A percentile compares a stretch with the other conserved stretches of the same genome.
Conservation (phyloP, 1,140 invertebrate species). For the Ganaspis sp. region DNA sequence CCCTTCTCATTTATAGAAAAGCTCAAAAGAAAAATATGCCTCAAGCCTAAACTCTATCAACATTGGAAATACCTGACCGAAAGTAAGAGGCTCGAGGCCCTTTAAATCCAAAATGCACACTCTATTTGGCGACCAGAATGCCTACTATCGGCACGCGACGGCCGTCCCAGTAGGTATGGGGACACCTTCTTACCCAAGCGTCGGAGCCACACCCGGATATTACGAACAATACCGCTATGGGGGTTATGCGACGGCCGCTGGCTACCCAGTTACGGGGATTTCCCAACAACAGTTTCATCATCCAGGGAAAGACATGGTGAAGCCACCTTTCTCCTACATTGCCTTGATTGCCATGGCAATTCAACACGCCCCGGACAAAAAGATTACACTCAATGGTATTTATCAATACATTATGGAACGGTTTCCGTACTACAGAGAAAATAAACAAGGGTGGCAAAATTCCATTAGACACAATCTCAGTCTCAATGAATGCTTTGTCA, state of each 20-base stretch:
- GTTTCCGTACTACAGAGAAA: constrained; percentile 98
- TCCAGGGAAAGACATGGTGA: constrained; percentile 89
- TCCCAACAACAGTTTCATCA: constrained; percentile 82
- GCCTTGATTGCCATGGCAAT: constrained; percentile 99
- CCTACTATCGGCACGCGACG: constrained; percentile 79
- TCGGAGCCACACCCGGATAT: constrained; percentile 68
- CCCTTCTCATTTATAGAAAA: too few species aligned
- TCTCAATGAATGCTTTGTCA: constrained; percentile 99
- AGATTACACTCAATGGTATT: constrained; percentile 97
- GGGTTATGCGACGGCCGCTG: constrained; percentile 73
- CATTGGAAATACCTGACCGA: not conserved
- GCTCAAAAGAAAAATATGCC: too few species aligned
- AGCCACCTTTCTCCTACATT: constrained; percentile 98
- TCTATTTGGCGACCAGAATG: constrained; percentile 90
- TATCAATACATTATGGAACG: constrained; percentile 99
- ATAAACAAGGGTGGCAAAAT: constrained; percentile 97
- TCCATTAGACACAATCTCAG: constrained; percentile 97
- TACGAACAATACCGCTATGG: constrained; percentile 77
- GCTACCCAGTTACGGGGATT: constrained; percentile 76
- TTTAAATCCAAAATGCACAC: constrained; percentile 83
- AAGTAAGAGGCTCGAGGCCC: not conserved
- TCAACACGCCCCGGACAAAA: constrained; percentile 93
- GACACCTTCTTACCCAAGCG: constrained; percentile 67
- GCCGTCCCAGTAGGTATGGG: constrained; percentile 72
- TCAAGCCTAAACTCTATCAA: not conserved